Evolutionary conservation across 2,797 vertebrate genomes (phyloP).

Genomic region (Odontamblyopus rebecca): DNA sequence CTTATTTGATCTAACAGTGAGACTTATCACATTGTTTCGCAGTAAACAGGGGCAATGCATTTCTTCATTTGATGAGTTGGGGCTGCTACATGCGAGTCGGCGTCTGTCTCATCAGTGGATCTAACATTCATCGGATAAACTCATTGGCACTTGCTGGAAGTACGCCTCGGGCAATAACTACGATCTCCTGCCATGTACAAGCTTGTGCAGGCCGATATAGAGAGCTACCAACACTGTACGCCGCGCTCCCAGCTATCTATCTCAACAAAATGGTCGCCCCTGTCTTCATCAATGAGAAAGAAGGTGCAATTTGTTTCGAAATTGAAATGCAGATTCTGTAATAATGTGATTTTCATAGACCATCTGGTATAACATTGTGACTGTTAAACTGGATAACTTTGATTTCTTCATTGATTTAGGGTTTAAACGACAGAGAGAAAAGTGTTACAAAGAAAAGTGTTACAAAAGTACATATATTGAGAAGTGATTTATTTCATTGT

Average conservation of each 20-base stretch:
- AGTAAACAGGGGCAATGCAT: constrained; percentile 31
- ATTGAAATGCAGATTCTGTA: constrained; percentile 3
- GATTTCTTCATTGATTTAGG: not conserved
- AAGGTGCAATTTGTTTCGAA: constrained; percentile 9
- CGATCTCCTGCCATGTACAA: constrained; percentile 52
- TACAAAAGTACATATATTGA: too few species aligned
- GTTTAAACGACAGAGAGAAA: too few species aligned
- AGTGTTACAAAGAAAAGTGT: too few species aligned
- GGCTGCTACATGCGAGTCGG: constrained; percentile 30
- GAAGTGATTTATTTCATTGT: too few species aligned
- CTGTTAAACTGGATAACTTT: not conserved
- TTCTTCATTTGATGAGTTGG: constrained; percentile 32
- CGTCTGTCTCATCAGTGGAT: constrained; percentile 58
- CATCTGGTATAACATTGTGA: not conserved
- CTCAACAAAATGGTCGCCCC: constrained; percentile 32
- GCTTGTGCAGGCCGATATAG: constrained; percentile 51
- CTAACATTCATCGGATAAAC: constrained; percentile 67
- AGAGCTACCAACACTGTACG: constrained; percentile 31
- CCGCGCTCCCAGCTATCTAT: constrained; percentile 29
- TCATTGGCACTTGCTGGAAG: constrained; percentile 63
- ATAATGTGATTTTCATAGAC: constrained; percentile 1
- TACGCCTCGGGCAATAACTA: constrained; percentile 65
- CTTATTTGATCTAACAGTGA: constrained; percentile 22
- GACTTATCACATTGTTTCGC: constrained; percentile 28
- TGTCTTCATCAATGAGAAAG: constrained; percentile 41